Base-by-base conservation (phyloP, 1,140 invertebrate species). In the Xylocopa sonorina region DNA sequence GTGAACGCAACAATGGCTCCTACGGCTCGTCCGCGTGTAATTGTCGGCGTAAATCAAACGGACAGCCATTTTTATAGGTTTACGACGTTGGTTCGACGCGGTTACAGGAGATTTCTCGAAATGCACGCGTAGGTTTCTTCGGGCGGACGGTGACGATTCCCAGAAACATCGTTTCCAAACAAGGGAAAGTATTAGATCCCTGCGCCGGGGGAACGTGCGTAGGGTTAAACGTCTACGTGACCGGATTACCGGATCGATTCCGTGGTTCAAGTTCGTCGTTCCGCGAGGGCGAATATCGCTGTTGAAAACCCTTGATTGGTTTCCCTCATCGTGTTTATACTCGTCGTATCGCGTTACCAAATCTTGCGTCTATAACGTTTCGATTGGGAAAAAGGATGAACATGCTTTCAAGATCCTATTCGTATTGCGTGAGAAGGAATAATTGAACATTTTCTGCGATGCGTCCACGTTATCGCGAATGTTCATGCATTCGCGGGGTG, bases 191-290 rank as follows among this genome's bases (percentile, higher is more conserved):
- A 85, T 87, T 75, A 81, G 81, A 85, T 4, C 81, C 41, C 81
- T 55, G 53, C 62, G 57, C n/a, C 58, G 16, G 43, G 66, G 73
- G 60, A 60, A 83, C 80, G 83, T 81, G 86, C 53, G 85, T 72
- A 63, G 83, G 80, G 78, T 88, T 81, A 84, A 87, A 78, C 41
- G 68, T 79, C 50, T 81, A 78, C 85, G 86, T 88, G 86, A 87
- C 75, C 64, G 24, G 80, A 84, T 78, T 85, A 34, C 75, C 62
- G 34, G 63, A 80, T 80, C 67, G 69, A 62, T 53, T 77, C 75
- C 55, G 66, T 69, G 72, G 76, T 74, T 74, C 75, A 77, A 60
- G 83, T 87, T 87, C 83, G 82, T 83, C 74, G 86, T 77, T 78
- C 53, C 27, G 21, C 69, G 46, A 77, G 77, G 68, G 78, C 48